phyloP scores from a whole-genome alignment of 2,888 invertebrate genomes.

The Nemurella pictetii region DNA sequence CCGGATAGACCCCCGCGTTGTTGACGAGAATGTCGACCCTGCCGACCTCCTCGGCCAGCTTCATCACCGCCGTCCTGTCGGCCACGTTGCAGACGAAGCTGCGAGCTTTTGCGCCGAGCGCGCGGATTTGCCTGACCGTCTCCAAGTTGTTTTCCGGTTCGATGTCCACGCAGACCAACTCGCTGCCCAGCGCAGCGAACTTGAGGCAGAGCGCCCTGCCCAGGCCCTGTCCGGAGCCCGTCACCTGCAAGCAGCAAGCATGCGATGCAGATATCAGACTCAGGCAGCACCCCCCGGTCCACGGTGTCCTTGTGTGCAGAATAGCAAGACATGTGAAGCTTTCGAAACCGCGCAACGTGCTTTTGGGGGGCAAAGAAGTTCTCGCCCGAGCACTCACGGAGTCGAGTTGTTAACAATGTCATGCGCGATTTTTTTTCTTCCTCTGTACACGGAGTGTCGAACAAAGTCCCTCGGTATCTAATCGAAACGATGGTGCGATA shows the following conservation, averaged over 20 bases:
- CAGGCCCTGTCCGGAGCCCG: slow-evolving; percentile 37
- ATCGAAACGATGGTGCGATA: too few species aligned
- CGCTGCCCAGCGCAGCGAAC: slow-evolving; percentile 27
- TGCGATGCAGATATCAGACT: too few species aligned
- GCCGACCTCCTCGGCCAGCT: slow-evolving; percentile 22
- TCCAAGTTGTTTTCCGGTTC: slow-evolving; percentile 12
- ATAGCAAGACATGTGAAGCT: too few species aligned
- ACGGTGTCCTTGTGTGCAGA: too few species aligned
- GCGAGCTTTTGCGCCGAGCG: slow-evolving; percentile 20
- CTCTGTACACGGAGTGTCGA: too few species aligned
- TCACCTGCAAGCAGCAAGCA: slow-evolving; percentile 38
- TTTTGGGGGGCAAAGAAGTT: too few species aligned
- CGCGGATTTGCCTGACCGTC: slow-evolving; percentile 10
- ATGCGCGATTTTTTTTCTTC: too few species aligned
- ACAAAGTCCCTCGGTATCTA: too few species aligned
- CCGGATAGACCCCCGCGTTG: slow-evolving; percentile 34
- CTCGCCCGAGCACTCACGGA: too few species aligned
- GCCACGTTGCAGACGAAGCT: slow-evolving; percentile 35
- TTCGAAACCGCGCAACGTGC: too few species aligned
- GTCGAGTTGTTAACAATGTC: too few species aligned
- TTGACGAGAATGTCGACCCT: slow-evolving; percentile 36
- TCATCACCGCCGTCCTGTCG: slow-evolving; percentile 19
- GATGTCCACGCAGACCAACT: slow-evolving; percentile 33
- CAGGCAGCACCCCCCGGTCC: too few species aligned
- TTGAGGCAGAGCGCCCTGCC: slow-evolving; percentile 33